These are phyloP conservation scores for Cyanoramphus novaezelandiae DNA, from an alignment of 2,113 vertebrate species.

Conservation along the genomic window DNA sequence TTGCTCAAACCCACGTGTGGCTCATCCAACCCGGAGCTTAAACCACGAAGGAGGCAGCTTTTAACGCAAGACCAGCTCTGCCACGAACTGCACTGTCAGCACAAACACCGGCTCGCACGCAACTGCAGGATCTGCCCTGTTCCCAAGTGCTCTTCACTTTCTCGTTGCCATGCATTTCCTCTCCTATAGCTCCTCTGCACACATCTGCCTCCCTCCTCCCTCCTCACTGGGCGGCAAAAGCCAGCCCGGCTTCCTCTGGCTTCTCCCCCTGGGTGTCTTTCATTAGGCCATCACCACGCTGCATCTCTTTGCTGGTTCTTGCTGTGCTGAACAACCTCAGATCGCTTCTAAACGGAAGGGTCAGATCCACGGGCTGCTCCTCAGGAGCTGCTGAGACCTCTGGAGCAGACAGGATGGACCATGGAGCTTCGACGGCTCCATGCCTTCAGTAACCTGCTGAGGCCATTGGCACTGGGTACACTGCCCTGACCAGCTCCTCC, in stretches of 20 bases:
- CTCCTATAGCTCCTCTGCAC: neutral
- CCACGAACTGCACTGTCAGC: neutral
- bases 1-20: neutral
- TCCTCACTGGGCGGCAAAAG: neutral
- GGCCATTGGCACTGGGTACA: neutral
- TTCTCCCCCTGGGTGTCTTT: neutral
- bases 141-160: neutral
- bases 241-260: neutral
- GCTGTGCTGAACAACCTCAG: neutral
- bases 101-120: neutral
- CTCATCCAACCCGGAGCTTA: neutral
- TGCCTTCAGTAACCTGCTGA: neutral
- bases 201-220: conserved; percentile 19
- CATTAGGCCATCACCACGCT: neutral
- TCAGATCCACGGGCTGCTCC: neutral
- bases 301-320: neutral
- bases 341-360: neutral
- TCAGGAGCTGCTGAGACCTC: neutral
- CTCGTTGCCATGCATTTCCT: neutral
- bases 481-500: neutral
- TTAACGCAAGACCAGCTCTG: neutral
- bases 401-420: neutral
- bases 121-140: neutral
- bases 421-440: neutral
- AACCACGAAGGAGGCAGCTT: neutral